Evolutionary conservation across 2,113 vertebrate species (phyloP).

Genomic region (Mohoua ochrocephala): DNA sequence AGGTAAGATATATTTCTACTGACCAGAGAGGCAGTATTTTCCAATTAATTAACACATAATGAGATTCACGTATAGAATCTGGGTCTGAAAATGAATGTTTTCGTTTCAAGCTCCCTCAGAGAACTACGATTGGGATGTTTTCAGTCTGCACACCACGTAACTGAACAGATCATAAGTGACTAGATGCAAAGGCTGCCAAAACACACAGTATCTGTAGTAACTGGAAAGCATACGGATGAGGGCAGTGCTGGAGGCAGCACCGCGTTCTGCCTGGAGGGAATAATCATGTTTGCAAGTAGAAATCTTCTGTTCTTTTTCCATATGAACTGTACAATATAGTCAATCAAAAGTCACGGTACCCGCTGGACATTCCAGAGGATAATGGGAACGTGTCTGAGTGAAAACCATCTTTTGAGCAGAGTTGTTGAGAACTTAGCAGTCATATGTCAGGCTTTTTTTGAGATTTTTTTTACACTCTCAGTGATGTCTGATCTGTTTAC

Average conservation of each 20-base stretch:
- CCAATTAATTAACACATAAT: not conserved
- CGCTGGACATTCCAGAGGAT: fast-evolving
- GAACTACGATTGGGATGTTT: not conserved
- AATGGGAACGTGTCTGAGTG: not conserved
- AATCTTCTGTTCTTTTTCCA: not conserved
- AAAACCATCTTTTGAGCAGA: not conserved
- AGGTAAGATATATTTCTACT: not conserved
- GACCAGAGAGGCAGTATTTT: not conserved
- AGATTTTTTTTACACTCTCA: not conserved
- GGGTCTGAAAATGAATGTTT: not conserved
- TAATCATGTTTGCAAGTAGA: not conserved
- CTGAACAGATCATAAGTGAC: not conserved
- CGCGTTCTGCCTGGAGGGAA: fast-evolving
- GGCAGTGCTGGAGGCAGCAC: not conserved
- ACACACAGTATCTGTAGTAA: not conserved
- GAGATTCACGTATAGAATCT: not conserved
- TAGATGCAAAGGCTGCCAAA: not conserved
- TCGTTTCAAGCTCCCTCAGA: not conserved
- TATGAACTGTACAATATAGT: fast-evolving
- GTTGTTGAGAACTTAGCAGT: not conserved
- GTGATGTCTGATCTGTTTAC: not conserved
- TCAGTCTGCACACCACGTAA: not conserved
- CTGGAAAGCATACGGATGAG: not conserved
- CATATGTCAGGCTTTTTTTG: not conserved
- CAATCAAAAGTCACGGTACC: not conserved